These are phyloP conservation scores for Stomatorhinus walkeri DNA, from an alignment of 2,797 vertebrate species.

Conservation along the genomic window DNA sequence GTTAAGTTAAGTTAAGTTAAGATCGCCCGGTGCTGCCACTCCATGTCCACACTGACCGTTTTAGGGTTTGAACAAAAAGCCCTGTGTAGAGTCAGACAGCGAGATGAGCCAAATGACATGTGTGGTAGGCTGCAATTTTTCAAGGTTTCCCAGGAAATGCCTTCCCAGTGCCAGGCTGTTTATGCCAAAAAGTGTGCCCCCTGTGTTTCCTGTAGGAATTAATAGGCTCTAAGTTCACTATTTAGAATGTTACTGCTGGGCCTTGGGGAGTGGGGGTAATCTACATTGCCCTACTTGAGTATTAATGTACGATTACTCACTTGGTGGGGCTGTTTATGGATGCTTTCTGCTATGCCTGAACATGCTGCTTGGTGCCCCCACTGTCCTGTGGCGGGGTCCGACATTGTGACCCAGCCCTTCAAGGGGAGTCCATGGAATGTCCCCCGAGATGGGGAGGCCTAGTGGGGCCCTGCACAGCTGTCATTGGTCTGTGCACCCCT, in stretches of 20 bases:
- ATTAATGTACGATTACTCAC: conserved; percentile 23
- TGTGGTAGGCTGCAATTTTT: conserved; percentile 1
- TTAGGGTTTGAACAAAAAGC: not conserved
- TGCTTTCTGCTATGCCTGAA: not conserved
- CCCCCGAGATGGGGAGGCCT: not conserved
- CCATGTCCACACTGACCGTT: not conserved
- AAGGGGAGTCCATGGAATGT: not conserved
- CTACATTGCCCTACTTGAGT: not conserved
- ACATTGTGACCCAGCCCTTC: not conserved
- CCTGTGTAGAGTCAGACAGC: not conserved
- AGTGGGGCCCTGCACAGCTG: not conserved
- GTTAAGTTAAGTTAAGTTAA: not conserved
- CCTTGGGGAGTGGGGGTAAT: conserved; percentile 3
- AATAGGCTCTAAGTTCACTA: conserved; percentile 13
- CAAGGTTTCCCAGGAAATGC: conserved; percentile 10
- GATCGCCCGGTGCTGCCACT: not conserved
- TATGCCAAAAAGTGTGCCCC: conserved; percentile 7
- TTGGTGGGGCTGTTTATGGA: conserved; percentile 9
- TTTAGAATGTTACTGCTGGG: conserved; percentile 18
- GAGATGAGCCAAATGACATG: not conserved
- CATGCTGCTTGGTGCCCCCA: not conserved
- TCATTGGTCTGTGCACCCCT: not conserved
- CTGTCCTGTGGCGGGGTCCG: not conserved
- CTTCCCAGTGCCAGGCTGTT: conserved; percentile 18
- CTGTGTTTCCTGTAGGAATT: conserved; percentile 16